Evolutionary conservation across 64 coral and sea anemone genomes (phyloP).

Genomic region (Dendronephthya gigantea): DNA sequence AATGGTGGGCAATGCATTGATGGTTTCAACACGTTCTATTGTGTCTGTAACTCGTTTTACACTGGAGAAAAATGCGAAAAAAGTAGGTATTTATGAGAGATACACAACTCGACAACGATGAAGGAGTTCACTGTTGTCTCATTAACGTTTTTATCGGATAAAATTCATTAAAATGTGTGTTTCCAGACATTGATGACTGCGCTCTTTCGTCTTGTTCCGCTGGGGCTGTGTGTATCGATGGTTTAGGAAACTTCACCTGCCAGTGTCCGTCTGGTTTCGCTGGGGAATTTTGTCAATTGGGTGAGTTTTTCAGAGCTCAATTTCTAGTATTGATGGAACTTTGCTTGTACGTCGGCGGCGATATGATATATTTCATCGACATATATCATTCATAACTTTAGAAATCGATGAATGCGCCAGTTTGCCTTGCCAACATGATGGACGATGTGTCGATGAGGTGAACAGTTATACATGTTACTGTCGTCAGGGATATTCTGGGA

Average conservation of each 20-base stretch:
- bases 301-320: background rate
- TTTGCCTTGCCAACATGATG: conserved; percentile 23
- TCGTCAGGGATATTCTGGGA: conserved; percentile 11
- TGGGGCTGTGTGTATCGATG: background rate
- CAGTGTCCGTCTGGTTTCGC: background rate
- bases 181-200: background rate
- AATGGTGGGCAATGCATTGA: background rate
- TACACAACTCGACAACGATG: too few species aligned
- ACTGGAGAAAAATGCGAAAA: background rate
- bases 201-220: background rate
- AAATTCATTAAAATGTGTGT: background rate
- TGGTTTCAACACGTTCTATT: background rate
- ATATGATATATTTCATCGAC: too few species aligned
- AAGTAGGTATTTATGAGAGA: background rate
- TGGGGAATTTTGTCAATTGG: conserved; percentile 21
- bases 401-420: conserved; percentile 20
- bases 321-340: background rate
- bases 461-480: conserved; percentile 25
- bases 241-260: background rate
- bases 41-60: background rate
- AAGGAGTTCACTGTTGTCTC: too few species aligned
- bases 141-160: too few species aligned
- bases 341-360: too few species aligned
- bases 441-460: conserved; percentile 16
- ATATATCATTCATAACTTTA: background rate